Evolutionary conservation across 2,113 vertebrate species (phyloP), one percentile per base, ranked within the genome.

Genomic region (Dromas ardeola): DNA sequence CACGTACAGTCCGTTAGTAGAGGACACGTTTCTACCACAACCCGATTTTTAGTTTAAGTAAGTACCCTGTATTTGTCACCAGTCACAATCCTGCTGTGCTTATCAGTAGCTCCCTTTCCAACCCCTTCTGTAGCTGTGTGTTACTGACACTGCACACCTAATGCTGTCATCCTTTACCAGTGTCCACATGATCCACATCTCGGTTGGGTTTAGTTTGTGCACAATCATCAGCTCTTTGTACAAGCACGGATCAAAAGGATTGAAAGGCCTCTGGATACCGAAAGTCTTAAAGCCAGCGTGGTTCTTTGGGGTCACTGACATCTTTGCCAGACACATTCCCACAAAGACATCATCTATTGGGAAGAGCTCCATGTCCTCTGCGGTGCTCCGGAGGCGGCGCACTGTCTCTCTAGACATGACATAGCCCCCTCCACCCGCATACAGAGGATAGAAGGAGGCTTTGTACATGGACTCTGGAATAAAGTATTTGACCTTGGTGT

Each of bases 181-280:
- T 1, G 98, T 98, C 98, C 98, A 99, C 98, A 98, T 98, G 84
- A 98, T 97, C 98, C 98, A 98, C 97, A 98, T 98, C 93, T 99
- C 96, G 0, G 96, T 97, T 1, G 98, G 98, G 74, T 86, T 98
- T 27, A 98, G 97, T 45, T 90, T 98, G 95, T 98, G 98, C 81
- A 98, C 98, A 25, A 98, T 73, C 86, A 98, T 98, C 69, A 98
- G 98, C 66, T 94, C 98, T 49, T 96, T 97, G 94, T 98, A 98
- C 12, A 98, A 89, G 74, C 98, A 99, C 0, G 98, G 98, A 84
- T 98, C 98, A 40, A 98, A 98, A 42, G 97, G 92, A 62, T 98
- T 92, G 52, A 98, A 97, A 55, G 97, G 97, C 43, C 91, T 94
- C 66, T 82, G 97, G 71, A 98, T 98, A 26, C 98, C 98, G 1